Evolutionary conservation across 2,797 vertebrate species (phyloP), one percentile per base, ranked within the genome.

Genomic region (Oceanodroma leucorhoa): DNA sequence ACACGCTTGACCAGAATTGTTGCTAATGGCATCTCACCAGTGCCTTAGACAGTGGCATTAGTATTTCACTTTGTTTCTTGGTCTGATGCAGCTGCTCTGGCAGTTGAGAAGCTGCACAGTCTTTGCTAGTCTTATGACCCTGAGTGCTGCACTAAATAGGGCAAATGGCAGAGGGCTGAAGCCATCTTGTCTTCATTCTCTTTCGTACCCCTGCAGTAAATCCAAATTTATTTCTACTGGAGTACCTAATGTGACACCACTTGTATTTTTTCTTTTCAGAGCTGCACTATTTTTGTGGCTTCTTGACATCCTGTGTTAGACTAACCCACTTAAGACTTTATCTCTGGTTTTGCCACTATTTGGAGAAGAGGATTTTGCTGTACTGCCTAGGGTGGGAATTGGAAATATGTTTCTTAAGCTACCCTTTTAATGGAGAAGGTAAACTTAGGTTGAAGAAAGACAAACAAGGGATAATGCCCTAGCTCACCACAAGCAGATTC

Each of bases 401-500:
- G 51, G 34, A 83, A 77, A 46, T 79, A 38, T 2, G 1, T 43
- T 83, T 83, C 55, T 67, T 83, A 83, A 69, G 38, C 19, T 70
- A 57, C 10, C 5, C 5, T 53, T 83, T 58, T 54, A 5, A 29
- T 14, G 8, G 30, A 70, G 17, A 69, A 84, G 24, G 5, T 72
- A 72, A 84, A 50, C 36, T 60, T 46, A 66, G 10, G 21, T 83
- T 75, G 27, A 81, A 60, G 22, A 87, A 89, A 61, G 18, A 26
- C 19, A 53, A 69, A 48, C 1, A 1, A 40, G 8, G 10, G n/a
- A 16, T 71, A 40, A 45, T 23, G 32, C 1, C 1, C 4, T 36
- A 24, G 15, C 6, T 79, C 38, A 50, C 10, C 14, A 22, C 30
- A 66, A 65, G 34, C 4, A 38, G 38, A 32, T 55, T 80, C 51